These are phyloP conservation scores for Pelodytes ibericus DNA, from an alignment of 2,797 vertebrate genomes.

Conservation along the genomic window DNA sequence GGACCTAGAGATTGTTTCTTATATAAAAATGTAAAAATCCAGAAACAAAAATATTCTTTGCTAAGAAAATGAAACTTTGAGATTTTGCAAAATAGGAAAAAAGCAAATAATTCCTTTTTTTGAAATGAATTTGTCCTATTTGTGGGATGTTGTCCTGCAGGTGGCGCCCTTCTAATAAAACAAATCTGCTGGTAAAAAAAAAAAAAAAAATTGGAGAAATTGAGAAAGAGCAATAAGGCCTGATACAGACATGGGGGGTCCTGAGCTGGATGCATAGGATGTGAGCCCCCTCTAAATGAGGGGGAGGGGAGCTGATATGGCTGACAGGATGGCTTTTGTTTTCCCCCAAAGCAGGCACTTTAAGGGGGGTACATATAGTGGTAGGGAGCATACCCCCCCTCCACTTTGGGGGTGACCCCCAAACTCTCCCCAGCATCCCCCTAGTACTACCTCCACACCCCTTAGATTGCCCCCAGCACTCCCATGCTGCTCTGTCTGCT, in stretches of 20 bases:
- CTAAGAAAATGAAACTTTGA: conserved; percentile 34
- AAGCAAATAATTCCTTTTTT: conserved; percentile 28
- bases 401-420: background rate
- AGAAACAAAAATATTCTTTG: background rate
- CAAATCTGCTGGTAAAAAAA: conserved; percentile 33
- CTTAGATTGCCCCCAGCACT: background rate
- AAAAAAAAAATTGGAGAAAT: conserved; percentile 48
- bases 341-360: background rate
- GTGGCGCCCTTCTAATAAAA: conserved; percentile 39
- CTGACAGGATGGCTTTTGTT: conserved; percentile 7
- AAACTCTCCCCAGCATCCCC: background rate
- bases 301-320: background rate
- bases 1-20: background rate
- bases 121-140: conserved; percentile 18
- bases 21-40: background rate
- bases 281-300: too few relatives aligned
- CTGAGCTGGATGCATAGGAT: too few relatives aligned
- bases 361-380: background rate
- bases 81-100: conserved; percentile 6
- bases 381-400: background rate
- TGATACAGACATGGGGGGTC: background rate
- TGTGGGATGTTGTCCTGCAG: background rate
- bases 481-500: background rate
- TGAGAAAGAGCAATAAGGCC: conserved; percentile 36
- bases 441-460: background rate